Base-by-base conservation (phyloP, 2,797 vertebrate genomes). In the Australoheros facetus region DNA sequence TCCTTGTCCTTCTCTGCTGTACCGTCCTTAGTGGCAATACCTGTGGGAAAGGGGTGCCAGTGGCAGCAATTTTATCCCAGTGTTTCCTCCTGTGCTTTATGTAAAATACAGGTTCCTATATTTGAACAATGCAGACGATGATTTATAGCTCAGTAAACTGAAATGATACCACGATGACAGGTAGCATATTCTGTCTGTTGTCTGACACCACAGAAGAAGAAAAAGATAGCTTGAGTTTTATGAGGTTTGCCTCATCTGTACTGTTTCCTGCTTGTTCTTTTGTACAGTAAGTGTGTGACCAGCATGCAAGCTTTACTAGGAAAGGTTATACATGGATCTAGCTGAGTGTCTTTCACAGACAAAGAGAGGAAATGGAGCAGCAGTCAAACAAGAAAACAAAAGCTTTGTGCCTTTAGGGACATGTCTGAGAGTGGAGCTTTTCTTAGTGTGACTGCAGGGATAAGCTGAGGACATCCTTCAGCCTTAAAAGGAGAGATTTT, bases 1-100 rank as follows among this genome's bases (percentile, higher is more conserved):
- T 97, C 97, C 89, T 97, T 96, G 83, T 96, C 96, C 75, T 95
- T 95, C 84, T 96, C 83, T n/a, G 96, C 97, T 2, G 96, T 97
- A 57, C 94, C 96, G 73, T 97, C 97, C 86, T 96, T 96, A 16
- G 96, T 97, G 57, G 86, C 94, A 81, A 98, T 96, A 79, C 96
- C 96, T 97, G 28, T 60, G 7, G 45, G 9, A 55, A 48, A 75
- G 5, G 57, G 23, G 60, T 14, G 57, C 6, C 53, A 37, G 51
- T 57, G 55, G 56, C 26, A 73, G 39, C 34, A 45, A 45, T 48
- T 32, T 56, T 28, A 30, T 0, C 21, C 6, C 14, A 30, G 21
- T n/a, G 34, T 9, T 53, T 55, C 23, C 13, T 55, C 26, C 7
- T n/a, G 17, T 55, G 21, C 5, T 70, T 73, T 32, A 32, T 58